A percentile compares a stretch with the other conserved stretches of the same genome.
phyloP scores from a whole-genome alignment of 2,888 invertebrate species.

The Tetranychus truncatus region DNA sequence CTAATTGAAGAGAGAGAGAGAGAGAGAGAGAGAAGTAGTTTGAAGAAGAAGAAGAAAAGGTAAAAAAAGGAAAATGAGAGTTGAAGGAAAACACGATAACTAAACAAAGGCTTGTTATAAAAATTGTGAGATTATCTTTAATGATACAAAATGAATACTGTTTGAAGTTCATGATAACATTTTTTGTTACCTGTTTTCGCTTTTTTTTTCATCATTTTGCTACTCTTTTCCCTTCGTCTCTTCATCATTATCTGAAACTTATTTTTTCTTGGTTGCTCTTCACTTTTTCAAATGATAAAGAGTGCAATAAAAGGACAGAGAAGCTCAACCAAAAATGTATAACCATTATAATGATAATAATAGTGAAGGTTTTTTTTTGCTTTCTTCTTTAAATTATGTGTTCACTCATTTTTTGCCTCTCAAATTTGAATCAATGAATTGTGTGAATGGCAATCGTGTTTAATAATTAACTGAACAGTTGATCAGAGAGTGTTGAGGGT shows the following conservation, averaged over 20 bases:
- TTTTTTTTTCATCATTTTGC: neutral
- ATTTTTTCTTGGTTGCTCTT: neutral
- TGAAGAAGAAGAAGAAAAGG: neutral
- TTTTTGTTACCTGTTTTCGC: neutral
- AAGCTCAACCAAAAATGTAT: no score
- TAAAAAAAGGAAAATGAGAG: neutral
- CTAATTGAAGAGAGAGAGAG: neutral
- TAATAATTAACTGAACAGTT: no score
- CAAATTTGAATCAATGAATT: no score
- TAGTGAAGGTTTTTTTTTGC: no score
- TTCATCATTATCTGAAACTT: neutral
- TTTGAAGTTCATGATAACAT: neutral
- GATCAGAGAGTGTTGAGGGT: no score
- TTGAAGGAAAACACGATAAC: neutral
- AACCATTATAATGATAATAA: no score
- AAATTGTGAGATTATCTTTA: neutral
- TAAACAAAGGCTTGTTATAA: neutral
- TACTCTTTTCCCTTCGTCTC: neutral
- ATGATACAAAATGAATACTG: neutral
- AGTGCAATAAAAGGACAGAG: no score
- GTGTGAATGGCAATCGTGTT: no score
- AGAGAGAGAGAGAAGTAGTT: neutral
- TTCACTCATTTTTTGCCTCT: no score
- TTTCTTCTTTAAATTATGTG: no score
- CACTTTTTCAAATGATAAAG: constrained; percentile 4